Evolutionary conservation across 2,113 vertebrate genomes (phyloP), one percentile per base, ranked within the genome.

Genomic region (Sisor rabdophorus): DNA sequence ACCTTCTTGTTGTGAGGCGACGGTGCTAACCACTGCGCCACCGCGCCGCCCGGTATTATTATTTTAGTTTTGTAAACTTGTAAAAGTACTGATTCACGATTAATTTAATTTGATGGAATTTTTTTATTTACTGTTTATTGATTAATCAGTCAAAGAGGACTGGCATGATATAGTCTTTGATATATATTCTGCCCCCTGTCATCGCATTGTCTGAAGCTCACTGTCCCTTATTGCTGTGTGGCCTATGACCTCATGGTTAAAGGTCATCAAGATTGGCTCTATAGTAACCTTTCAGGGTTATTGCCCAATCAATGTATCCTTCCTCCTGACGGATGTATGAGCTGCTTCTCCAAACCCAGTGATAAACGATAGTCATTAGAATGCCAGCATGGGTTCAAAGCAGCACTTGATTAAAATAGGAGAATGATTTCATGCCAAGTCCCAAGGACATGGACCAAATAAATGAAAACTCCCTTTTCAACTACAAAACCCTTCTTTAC

Each of bases 331-430:
- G 85, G 74, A 68, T 68, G 52, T 40, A 50, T 54, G 75, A 73
- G 47, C 67, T n/a, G 16, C 28, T 63, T 76, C 26, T 68, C 79
- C 76, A 47, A 17, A 64, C 47, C 20, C 28, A 16, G 59, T 28
- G 20, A 86, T 89, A 88, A 90, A 79, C 63, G 72, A 85, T 76
- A 80, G 78, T 79, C 60, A 65, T 86, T 87, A 87, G 71, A 73
- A 36, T 85, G 85, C 80, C 84, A 84, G 83, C 82, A 56, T 30
- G 64, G 17, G 11, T 83, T 85, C 77, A 76, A 86, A 86, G 82
- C 84, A 87, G 83, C 83, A 79, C 80, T 84, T 90, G 88, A 92
- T 91, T 89, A 90, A 87, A 89, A 85, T 80, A 84, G 71, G 74
- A 80, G 81, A 87, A 85, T 71, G 86, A 86, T 88, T 91, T 90